These are phyloP conservation scores for Anodontia alba DNA, from an alignment of 2,888 invertebrate species.

Conservation along the genomic window DNA sequence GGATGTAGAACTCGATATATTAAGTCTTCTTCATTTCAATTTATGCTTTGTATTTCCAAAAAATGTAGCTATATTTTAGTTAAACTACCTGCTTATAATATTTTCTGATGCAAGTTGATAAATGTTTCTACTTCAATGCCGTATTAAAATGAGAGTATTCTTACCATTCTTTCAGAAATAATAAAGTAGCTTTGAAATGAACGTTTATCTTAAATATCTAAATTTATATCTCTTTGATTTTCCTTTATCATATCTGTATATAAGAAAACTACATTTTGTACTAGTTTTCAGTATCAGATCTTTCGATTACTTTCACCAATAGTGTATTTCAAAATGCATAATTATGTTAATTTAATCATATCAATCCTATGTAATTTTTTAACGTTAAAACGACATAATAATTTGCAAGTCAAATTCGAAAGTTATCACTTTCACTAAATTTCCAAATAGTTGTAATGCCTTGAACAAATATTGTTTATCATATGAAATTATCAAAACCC, in stretches of 20 bases:
- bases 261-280: not conserved
- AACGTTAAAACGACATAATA: not conserved
- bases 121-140: too few species aligned
- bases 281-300: not conserved
- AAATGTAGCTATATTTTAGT: too few species aligned
- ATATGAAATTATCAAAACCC: not conserved
- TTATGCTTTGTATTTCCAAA: too few species aligned
- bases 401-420: constrained; percentile 17
- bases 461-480: constrained; percentile 1
- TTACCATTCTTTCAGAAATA: too few species aligned
- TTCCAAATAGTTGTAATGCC: constrained; percentile 2
- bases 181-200: not conserved
- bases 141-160: too few species aligned
- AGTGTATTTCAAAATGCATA: not conserved
- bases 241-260: not conserved
- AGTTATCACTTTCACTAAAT: constrained; percentile 16
- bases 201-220: not conserved
- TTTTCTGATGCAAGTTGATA: too few species aligned
- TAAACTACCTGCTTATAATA: too few species aligned
- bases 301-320: not conserved
- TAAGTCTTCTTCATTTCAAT: too few species aligned
- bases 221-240: constrained; percentile 4
- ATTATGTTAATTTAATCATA: constrained; percentile 14
- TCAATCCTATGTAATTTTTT: constrained; percentile 6
- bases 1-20: too few species aligned